phyloP scores from a whole-genome alignment of 2,888 invertebrate species.

The Syrista parreyssii region DNA sequence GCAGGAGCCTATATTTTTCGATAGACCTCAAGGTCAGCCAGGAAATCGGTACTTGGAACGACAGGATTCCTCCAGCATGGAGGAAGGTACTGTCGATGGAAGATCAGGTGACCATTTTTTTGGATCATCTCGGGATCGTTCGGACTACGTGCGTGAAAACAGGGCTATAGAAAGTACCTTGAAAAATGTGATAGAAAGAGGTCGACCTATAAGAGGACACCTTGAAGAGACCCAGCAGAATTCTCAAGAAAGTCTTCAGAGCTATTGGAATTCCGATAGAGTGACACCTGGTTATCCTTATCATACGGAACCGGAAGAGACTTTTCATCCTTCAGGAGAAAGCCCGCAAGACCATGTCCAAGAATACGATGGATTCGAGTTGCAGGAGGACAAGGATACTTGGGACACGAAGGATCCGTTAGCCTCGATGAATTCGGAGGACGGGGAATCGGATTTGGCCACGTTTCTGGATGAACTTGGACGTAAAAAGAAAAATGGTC shows the following conservation, averaged over 20 bases:
- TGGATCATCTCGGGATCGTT: not conserved
- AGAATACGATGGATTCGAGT: too few species aligned
- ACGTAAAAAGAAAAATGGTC: constrained; percentile 27
- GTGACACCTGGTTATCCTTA: not conserved
- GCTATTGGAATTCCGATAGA: not conserved
- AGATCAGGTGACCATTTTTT: not conserved
- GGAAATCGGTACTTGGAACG: not conserved
- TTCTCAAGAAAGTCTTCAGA: not conserved
- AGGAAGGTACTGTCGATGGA: not conserved
- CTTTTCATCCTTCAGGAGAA: not conserved
- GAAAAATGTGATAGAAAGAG: constrained; percentile 27
- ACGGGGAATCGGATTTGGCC: constrained; percentile 21
- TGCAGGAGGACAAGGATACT: not conserved
- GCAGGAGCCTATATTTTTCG: too few species aligned
- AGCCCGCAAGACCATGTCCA: not conserved
- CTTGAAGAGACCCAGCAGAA: not conserved
- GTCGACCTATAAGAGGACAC: not conserved
- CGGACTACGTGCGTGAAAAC: constrained; percentile 29
- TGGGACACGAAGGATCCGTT: not conserved
- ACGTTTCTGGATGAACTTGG: constrained; percentile 43
- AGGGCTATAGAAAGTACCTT: constrained; percentile 33
- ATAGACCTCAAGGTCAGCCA: too few species aligned
- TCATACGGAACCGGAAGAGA: not conserved
- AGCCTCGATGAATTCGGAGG: not conserved
- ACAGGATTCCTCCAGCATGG: not conserved